Conservation (phyloP, 2,113 vertebrate species). For the Globicephala melas region DNA sequence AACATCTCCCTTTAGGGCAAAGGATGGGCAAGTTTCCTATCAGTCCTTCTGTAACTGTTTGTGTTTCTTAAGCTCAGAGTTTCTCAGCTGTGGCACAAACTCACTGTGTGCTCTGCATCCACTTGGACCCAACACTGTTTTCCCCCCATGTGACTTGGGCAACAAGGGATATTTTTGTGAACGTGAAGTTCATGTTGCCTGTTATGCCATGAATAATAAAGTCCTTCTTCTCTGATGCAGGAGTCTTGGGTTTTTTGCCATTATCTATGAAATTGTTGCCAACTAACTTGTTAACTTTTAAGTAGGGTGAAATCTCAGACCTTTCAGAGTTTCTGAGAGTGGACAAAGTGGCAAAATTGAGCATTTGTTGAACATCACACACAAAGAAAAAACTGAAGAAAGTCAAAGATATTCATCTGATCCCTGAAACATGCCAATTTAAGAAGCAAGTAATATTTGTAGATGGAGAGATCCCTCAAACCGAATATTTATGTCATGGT, state of each 20-base stretch:
- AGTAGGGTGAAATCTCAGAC: background rate
- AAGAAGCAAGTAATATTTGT: background rate
- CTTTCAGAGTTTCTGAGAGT: background rate
- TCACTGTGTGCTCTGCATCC: background rate
- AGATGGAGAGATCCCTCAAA: background rate
- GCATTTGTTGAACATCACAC: background rate
- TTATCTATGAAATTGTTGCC: background rate
- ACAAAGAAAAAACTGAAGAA: background rate
- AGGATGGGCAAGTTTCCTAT: background rate
- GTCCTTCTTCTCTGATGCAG: background rate
- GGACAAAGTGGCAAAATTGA: background rate
- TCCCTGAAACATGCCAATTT: background rate
- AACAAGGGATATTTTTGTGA: background rate
- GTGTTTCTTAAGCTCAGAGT: background rate
- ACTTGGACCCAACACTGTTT: background rate
- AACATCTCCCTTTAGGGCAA: background rate
- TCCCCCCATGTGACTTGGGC: background rate
- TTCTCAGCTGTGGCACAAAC: background rate
- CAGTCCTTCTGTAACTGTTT: background rate
- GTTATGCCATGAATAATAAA: background rate
- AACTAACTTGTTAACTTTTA: background rate
- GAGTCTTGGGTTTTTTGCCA: background rate
- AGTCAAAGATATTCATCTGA: background rate
- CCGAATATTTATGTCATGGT: background rate
- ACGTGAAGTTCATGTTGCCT: background rate